These are phyloP conservation scores for Drosophila micromelanica DNA, from an alignment of 1,140 invertebrate species.

Conservation along the genomic window DNA sequence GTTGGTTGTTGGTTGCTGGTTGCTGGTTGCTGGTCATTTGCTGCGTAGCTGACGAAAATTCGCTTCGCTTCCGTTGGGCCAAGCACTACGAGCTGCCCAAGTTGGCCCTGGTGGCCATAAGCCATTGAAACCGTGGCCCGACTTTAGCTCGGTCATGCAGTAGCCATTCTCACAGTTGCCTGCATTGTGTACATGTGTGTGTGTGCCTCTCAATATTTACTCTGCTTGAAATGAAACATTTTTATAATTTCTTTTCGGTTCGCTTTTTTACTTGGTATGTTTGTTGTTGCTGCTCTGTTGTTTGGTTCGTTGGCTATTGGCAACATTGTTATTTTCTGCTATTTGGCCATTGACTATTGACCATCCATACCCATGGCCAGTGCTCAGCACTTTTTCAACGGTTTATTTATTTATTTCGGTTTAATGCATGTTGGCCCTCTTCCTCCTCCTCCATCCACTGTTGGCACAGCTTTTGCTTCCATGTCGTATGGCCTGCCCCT, in stretches of 20 bases:
- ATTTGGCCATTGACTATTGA: constrained; percentile 79
- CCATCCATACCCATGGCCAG: constrained; percentile 41
- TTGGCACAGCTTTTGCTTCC: neutral
- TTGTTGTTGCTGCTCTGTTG: constrained; percentile 68
- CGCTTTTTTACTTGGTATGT: constrained; percentile 38
- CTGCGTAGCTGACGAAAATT: constrained; percentile 76
- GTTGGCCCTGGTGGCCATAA: constrained; percentile 39
- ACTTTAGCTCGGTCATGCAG: neutral
- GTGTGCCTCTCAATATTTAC: constrained; percentile 66
- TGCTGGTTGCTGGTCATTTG: constrained; percentile 54
- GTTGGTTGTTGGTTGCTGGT: constrained; percentile 39
- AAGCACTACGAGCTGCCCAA: constrained; percentile 24
- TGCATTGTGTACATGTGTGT: constrained; percentile 5
- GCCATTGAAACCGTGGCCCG: constrained; percentile 14
- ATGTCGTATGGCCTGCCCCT: constrained; percentile 6
- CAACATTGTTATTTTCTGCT: constrained; percentile 82
- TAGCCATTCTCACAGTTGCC: constrained; percentile 2
- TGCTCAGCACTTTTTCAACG: constrained; percentile 54
- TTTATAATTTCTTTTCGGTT: constrained; percentile 72
- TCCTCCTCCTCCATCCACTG: neutral
- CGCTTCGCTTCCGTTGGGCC: constrained; percentile 68
- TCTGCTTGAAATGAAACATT: constrained; percentile 69
- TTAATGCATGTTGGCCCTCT: constrained; percentile 67
- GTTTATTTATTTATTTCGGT: constrained; percentile 80
- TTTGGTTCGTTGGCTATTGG: constrained; percentile 80